phyloP scores from a whole-genome alignment of 1,140 invertebrate genomes.

The Harlomillsia oculata region DNA sequence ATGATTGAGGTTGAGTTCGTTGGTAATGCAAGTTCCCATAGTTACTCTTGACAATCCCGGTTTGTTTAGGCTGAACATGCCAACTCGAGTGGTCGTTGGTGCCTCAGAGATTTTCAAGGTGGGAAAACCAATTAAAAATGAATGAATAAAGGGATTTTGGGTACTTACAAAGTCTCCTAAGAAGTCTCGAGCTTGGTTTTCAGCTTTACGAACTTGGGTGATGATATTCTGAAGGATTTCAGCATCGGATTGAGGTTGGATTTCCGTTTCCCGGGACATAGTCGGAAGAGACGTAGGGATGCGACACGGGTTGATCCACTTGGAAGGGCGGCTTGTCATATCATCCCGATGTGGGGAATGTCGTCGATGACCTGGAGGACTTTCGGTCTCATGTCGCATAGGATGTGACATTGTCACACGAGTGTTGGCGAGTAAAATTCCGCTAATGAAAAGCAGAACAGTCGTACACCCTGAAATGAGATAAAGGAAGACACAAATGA shows the following conservation, averaged over 20 bases:
- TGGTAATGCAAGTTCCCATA: no score
- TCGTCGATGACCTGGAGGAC: constrained; percentile 8
- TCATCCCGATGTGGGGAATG: constrained; percentile 15
- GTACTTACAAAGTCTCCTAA: constrained; percentile 33
- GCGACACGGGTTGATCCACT: constrained; percentile 34
- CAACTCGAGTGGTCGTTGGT: no score
- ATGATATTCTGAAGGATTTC: constrained; percentile 31
- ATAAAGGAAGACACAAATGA: not conserved
- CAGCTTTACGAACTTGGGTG: constrained; percentile 28
- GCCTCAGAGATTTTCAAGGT: not conserved
- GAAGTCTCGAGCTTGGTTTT: constrained; percentile 25
- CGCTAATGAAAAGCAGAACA: not conserved
- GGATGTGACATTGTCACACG: constrained; percentile 10
- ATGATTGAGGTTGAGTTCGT: no score
- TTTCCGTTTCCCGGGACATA: not conserved
- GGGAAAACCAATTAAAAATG: not conserved
- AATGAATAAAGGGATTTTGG: no score
- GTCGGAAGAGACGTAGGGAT: constrained; percentile 21
- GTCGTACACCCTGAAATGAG: constrained; percentile 2
- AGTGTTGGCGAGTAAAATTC: not conserved
- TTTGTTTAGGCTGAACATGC: no score
- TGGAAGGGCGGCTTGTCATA: constrained; percentile 16
- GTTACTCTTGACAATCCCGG: no score
- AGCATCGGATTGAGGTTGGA: constrained; percentile 22
- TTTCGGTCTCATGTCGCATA: not conserved